Conservation (phyloP, 2,797 vertebrate genomes). For the Typhlichthys subterraneus region DNA sequence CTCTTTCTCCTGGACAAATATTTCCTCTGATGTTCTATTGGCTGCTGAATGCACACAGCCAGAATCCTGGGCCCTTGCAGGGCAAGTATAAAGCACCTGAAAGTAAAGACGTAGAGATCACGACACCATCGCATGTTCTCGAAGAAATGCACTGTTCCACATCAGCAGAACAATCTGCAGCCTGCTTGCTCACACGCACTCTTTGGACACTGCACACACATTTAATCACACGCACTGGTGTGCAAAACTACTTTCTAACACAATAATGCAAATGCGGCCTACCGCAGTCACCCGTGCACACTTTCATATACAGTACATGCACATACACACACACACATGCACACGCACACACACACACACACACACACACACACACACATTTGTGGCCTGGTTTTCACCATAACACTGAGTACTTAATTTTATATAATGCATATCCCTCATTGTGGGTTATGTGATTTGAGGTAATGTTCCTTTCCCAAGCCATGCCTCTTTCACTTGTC, state of each 20-base stretch:
- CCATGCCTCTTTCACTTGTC: conserved; percentile 13
- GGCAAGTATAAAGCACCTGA: neutral
- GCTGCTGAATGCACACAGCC: conserved; percentile 20
- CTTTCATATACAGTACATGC: neutral
- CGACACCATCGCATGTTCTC: conserved; percentile 9
- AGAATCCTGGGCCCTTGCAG: neutral
- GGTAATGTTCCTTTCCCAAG: conserved; percentile 10
- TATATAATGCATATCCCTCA: conserved; percentile 40
- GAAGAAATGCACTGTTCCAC: conserved; percentile 14
- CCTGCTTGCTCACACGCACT: conserved; percentile 9
- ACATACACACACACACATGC: neutral
- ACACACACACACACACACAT: conserved; percentile 14
- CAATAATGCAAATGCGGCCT: no score
- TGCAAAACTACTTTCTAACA: no score
- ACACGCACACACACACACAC: conserved; percentile 3
- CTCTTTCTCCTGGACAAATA: no score
- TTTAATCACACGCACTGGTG: no score
- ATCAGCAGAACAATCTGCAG: conserved; percentile 32
- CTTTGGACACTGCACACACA: neutral
- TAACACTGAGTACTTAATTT: conserved; percentile 35
- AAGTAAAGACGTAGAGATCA: conserved; percentile 28
- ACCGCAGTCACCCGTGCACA: no score
- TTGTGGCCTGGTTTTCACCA: conserved; percentile 9
- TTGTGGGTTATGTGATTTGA: conserved; percentile 30
- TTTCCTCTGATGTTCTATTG: no score